Base-by-base conservation (phyloP, 2,797 vertebrate species). In the Pipistrellus pygmaeus region DNA sequence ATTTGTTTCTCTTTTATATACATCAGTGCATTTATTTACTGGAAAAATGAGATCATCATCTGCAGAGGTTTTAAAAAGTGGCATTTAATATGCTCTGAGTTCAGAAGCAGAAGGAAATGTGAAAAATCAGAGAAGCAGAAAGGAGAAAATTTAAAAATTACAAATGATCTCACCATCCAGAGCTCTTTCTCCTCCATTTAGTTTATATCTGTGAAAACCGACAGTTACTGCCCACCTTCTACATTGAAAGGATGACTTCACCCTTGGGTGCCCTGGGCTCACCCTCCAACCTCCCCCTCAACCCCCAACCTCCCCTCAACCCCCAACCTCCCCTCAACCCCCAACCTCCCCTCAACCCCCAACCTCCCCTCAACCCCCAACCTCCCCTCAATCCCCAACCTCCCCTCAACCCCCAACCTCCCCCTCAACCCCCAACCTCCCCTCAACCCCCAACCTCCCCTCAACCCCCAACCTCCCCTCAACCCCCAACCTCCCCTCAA, bases 91-190 rank as follows among this genome's bases (percentile, higher is more conserved):
- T 60, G 51, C 35, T 14, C 62, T 76, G 27, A 92, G 13, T 86
- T 88, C 18, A 68, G 82, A 82, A 90, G 64, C n/a, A 83, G 32
- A 71, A 87, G 48, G 20, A 77, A 88, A 68, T n/a, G 12, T 62
- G 32, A 44, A 89, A 89, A 73, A 38, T 55, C 66, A 57, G 87
- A 76, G 69, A 51, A 72, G 27, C 57, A 62, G 35, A 32, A 84
- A 83, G 71, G 48, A 85, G 41, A 88, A 51, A 62, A 66, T 3
- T 9, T 5, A 14, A 62, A 55, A 88, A 35, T 13, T 10, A 32
- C 5, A 21, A 32, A 21, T 3, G 48, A 80, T 41, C 35, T 4
- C 81, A 77, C 7, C 21, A 18, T 11, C 17, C 32, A 60, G 53
- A 81, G 44, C 46, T 7, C 10, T 90, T 87, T 68, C 60, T 68